Evolutionary conservation across 2,797 vertebrate species (phyloP).

Genomic region (Tragopan temminckii): DNA sequence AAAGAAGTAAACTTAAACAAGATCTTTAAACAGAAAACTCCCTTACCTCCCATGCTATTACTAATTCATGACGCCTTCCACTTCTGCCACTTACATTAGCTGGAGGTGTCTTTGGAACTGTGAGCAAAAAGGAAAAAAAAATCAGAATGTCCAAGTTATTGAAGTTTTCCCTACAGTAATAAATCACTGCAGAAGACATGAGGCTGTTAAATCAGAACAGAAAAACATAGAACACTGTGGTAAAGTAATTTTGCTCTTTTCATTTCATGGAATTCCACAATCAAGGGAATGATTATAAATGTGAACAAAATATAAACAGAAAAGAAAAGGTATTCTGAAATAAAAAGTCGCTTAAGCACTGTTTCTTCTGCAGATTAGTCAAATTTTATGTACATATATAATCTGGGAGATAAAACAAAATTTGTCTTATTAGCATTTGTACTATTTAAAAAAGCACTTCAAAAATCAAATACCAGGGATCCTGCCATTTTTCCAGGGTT

Average conservation of each 20-base stretch:
- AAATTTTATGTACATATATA: background rate
- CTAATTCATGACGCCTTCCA: slow-evolving; percentile 93
- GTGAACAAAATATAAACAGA: background rate
- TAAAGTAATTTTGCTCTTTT: background rate
- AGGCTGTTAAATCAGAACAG: slow-evolving; percentile 18
- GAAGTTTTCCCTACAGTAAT: background rate
- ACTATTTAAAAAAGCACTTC: background rate
- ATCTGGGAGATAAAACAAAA: background rate
- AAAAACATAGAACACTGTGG: background rate
- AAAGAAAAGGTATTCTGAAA: background rate
- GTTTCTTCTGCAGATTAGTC: background rate
- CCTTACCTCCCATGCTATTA: slow-evolving; percentile 98
- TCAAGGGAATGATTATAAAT: background rate
- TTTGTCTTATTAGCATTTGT: background rate
- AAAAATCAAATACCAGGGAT: background rate
- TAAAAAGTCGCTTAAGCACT: background rate
- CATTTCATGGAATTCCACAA: background rate
- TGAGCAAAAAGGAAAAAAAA: background rate
- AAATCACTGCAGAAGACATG: background rate
- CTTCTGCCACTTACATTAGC: slow-evolving; percentile 95
- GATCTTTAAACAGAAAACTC: slow-evolving; percentile 24
- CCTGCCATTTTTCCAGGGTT: background rate
- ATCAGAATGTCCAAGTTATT: slow-evolving; percentile 21
- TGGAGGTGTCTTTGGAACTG: slow-evolving; percentile 95
- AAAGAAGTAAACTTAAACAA: slow-evolving; percentile 9